Conservation (phyloP, 1,140 invertebrate species). For the Dermatophagoides farinae region DNA sequence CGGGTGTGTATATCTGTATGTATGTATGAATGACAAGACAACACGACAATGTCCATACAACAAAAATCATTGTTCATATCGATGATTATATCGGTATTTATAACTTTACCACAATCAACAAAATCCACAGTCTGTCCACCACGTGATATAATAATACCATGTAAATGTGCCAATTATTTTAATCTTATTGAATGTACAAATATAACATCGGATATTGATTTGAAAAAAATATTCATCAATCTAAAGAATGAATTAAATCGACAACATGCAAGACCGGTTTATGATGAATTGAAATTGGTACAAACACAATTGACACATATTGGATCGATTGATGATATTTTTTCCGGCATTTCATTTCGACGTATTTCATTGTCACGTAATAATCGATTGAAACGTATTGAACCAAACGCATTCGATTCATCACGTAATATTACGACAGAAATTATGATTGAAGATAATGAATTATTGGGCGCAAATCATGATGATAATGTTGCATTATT, state of each 20-base stretch:
- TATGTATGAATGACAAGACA: neutral
- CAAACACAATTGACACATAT: neutral
- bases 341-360: neutral
- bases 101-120: neutral
- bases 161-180: conserved; percentile 5
- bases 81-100: neutral
- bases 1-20: neutral
- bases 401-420: neutral
- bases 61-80: too few relatives aligned
- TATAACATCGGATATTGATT: neutral
- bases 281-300: conserved; percentile 8
- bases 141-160: neutral
- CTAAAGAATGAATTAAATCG: neutral
- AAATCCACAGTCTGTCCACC: neutral
- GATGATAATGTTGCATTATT: neutral
- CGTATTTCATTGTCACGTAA: neutral
- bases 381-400: neutral
- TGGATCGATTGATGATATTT: neutral
- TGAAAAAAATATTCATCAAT: neutral
- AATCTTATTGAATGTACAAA: conserved; percentile 1
- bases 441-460: conserved; percentile 1
- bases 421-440: neutral
- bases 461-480: neutral
- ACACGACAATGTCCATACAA: neutral
- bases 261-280: neutral